Conservation (phyloP, 2,113 vertebrate genomes). For the Tor tambroides region DNA sequence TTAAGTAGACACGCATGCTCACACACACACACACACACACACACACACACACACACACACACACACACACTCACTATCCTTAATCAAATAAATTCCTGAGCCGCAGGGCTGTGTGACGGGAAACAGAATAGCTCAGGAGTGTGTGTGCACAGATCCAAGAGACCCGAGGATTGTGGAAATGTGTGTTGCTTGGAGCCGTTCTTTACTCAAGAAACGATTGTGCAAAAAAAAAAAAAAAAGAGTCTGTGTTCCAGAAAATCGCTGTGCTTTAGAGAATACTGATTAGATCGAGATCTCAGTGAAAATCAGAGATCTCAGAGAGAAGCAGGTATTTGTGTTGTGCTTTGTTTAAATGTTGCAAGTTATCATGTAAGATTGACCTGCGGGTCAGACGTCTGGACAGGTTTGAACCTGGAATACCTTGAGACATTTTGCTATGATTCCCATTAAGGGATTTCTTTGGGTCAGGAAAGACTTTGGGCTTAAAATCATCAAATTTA, state of each 20-base stretch:
- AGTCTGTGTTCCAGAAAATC: background rate
- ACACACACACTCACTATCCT: slow-evolving; percentile 20
- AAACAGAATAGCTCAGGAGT: slow-evolving; percentile 41
- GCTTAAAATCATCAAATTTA: background rate
- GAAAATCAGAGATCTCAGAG: background rate
- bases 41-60: background rate
- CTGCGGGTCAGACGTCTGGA: background rate
- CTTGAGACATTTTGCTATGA: background rate
- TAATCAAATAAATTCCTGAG: slow-evolving; percentile 44
- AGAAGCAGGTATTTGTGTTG: background rate
- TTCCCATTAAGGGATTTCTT: background rate
- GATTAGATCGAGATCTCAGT: background rate
- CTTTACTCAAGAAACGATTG: background rate
- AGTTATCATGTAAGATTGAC: background rate
- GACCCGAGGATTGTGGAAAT: background rate
- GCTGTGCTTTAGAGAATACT: background rate
- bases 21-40: background rate
- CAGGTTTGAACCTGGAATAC: background rate
- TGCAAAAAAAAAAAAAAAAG: background rate
- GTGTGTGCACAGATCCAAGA: background rate
- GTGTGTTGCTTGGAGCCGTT: background rate
- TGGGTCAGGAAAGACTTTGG: background rate
- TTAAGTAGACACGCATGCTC: background rate
- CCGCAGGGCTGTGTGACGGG: slow-evolving; percentile 39
- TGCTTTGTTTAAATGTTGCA: background rate